Conservation (phyloP, 2,113 vertebrate species). For the Coregonus clupeaformis region DNA sequence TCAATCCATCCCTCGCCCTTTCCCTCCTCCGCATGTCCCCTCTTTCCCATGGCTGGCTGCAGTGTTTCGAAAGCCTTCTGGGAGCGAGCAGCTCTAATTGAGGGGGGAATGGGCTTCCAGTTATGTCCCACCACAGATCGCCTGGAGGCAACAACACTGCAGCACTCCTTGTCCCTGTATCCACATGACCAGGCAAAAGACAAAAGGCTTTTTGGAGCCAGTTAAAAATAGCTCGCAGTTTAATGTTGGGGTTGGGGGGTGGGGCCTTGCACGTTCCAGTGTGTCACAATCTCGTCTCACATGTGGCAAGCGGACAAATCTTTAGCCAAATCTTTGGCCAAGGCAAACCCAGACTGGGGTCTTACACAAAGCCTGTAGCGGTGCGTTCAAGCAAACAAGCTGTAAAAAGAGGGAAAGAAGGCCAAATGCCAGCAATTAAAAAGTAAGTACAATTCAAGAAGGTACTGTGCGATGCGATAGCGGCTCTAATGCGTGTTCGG, state of each 20-base stretch:
- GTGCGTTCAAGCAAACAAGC: neutral
- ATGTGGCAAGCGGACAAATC: slow-evolving; percentile 6
- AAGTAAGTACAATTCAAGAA: no score
- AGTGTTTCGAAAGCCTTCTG: slow-evolving; percentile 23
- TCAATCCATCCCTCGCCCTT: no score
- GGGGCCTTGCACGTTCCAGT: slow-evolving; percentile 32
- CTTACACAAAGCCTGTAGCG: neutral
- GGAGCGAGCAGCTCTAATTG: slow-evolving; percentile 47
- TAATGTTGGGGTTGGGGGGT: slow-evolving; percentile 27
- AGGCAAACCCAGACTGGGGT: neutral
- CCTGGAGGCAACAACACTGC: slow-evolving; percentile 42
- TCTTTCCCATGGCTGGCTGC: slow-evolving; percentile 26
- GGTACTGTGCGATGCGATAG: no score
- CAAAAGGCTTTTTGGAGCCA: slow-evolving; percentile 37
- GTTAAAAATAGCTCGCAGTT: slow-evolving; percentile 44
- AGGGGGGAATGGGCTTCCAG: slow-evolving; percentile 33
- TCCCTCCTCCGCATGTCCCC: neutral
- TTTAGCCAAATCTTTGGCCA: slow-evolving; percentile 29
- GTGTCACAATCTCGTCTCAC: slow-evolving; percentile 30
- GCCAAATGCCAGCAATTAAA: slow-evolving; percentile 5
- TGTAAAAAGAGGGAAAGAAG: slow-evolving; percentile 7
- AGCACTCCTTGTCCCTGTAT: slow-evolving; percentile 32
- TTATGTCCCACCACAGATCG: slow-evolving; percentile 36
- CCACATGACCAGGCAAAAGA: slow-evolving; percentile 10
- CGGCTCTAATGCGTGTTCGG: no score